Conservation (phyloP, 1,140 invertebrate species). For the Drosophila ogumai region DNA sequence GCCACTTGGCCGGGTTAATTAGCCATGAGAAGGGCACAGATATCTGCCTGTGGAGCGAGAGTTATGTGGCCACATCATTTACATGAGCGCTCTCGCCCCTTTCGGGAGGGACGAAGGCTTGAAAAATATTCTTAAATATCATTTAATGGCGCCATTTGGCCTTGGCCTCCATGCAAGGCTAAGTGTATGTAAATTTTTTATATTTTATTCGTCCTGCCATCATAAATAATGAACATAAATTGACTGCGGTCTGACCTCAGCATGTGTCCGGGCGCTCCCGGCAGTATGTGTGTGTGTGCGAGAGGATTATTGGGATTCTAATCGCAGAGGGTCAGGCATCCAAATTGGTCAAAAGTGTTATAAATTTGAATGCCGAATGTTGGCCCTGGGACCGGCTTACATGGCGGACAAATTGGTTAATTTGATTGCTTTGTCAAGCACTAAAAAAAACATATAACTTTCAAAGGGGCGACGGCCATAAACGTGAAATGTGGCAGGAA, state of each 20-base stretch:
- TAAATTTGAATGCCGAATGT: constrained; percentile 54
- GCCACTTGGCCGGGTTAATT: constrained; percentile 59
- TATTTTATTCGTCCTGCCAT: constrained; percentile 53
- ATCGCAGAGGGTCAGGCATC: constrained; percentile 46
- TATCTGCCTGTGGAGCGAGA: constrained; percentile 6
- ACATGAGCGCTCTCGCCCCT: constrained; percentile 29
- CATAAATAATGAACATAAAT: constrained; percentile 71
- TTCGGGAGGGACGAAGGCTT: constrained; percentile 9
- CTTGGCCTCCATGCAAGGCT: constrained; percentile 25
- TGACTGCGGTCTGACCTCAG: constrained; percentile 41
- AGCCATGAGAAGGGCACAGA: constrained; percentile 58
- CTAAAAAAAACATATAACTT: constrained; percentile 25
- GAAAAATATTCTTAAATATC: constrained; percentile 56
- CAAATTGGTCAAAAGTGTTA: constrained; percentile 40
- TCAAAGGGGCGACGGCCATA: constrained; percentile 2
- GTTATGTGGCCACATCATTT: constrained; percentile 63
- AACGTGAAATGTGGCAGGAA: constrained; percentile 11
- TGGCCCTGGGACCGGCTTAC: constrained; percentile 34
- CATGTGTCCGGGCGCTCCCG: constrained; percentile 1
- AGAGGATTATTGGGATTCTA: constrained; percentile 45
- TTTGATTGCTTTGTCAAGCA: constrained; percentile 56
- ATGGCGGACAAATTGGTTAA: constrained; percentile 48
- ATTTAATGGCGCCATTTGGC: constrained; percentile 51
- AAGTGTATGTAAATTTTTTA: constrained; percentile 52
- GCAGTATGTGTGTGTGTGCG: background rate